Percentiles rank a stretch among this genome's conserved stretches.
phyloP scores from a whole-genome alignment of 1,140 invertebrate genomes.

The Telenomus remus region DNA sequence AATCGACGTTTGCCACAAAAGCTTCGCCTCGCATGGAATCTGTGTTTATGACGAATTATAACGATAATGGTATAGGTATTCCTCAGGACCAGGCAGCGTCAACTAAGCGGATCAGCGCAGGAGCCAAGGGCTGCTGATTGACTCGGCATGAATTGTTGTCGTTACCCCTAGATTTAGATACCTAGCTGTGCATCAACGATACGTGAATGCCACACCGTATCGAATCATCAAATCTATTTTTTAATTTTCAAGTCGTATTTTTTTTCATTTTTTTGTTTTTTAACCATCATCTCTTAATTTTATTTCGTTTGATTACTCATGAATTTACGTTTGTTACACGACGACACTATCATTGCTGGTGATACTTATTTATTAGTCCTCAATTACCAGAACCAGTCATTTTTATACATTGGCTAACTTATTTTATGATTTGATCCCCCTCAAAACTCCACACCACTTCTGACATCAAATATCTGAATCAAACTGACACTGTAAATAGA shows the following conservation, averaged over 20 bases:
- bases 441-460: conserved; percentile 5
- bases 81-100: conserved; percentile 20
- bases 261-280: conserved; percentile 26
- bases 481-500: background rate
- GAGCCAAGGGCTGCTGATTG: conserved; percentile 42
- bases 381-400: conserved; percentile 34
- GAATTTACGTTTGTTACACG: conserved; percentile 33
- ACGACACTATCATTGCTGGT: conserved; percentile 44
- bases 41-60: conserved; percentile 71
- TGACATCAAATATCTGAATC: background rate
- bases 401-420: conserved; percentile 55
- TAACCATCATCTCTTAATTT: conserved; percentile 16
- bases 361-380: conserved; percentile 46
- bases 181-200: conserved; percentile 75
- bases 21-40: conserved; percentile 75
- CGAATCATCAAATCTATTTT: conserved; percentile 46
- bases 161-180: conserved; percentile 74
- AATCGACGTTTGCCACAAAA: conserved; percentile 73
- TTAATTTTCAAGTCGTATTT: conserved; percentile 28
- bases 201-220: conserved; percentile 73
- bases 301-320: conserved; percentile 43
- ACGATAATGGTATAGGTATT: conserved; percentile 60
- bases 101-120: conserved; percentile 53
- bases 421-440: conserved; percentile 31
- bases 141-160: conserved; percentile 75